Base-by-base conservation (phyloP, 2,888 invertebrate species). In the Agrochola lychnidis region DNA sequence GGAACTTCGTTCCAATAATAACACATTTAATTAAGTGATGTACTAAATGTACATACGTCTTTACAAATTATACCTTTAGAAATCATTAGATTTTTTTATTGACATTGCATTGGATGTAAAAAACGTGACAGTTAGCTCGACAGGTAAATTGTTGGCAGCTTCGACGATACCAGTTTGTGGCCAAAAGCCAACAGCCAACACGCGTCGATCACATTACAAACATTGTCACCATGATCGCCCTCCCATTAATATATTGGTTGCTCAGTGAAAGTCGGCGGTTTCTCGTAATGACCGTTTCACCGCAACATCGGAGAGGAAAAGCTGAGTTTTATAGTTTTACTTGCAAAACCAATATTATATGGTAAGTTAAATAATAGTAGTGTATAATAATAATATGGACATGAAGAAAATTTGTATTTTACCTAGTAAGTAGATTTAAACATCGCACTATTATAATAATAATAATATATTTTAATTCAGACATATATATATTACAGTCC, bases 211-310 rank as follows among this genome's bases (percentile, higher is more conserved):
- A 76, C 71, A 71, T 71, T 36, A 68, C 81, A 84, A 82, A 81
- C 81, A 84, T 80, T 84, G 82, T 82, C 82, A 76, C 81, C 85
- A 82, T 70, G 74, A 83, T 74, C 71, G 70, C 36, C 78, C 61
- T 53, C 30, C 73, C 79, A 85, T 85, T 82, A 82, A 85, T 83
- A 85, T 82, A 83, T 83, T 78, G 73, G 73, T 62, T 70, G 66
- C 40, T 59, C 19, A 85, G 89, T 85, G 90, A 90, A 89, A 90
- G 90, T 80, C 48, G 48, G 82, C 70, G 83, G 84, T 84, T 86
- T 79, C 79, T 68, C 73, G 78, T 86, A 86, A 88, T 84, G 78
- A 81, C 79, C 74, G 80, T 85, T 83, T 88, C 87, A 85, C 90
- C 88, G 70, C 88, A 87, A 62, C 81, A 73, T 78, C 70, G 61